Evolutionary conservation across 2,888 invertebrate genomes (phyloP).

Genomic region (Pollenia amentaria): DNA sequence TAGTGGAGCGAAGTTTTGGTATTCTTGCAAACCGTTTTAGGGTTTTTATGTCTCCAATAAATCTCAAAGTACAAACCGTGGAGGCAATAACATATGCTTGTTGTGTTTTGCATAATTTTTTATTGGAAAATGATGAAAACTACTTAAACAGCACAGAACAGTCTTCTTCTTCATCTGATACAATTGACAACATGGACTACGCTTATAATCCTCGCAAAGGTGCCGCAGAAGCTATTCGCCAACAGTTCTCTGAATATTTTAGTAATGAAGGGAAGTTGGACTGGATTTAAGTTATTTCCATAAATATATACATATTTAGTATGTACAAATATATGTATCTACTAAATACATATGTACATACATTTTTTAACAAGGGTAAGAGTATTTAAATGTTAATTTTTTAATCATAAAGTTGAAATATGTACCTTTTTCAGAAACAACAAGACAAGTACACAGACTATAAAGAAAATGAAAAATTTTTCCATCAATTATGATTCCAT

Average conservation of each 20-base stretch:
- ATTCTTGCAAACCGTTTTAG: slow-evolving; percentile 24
- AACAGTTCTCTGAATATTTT: slow-evolving; percentile 8
- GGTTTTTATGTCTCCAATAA: slow-evolving; percentile 14
- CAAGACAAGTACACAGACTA: neutral
- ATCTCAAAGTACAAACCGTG: slow-evolving; percentile 20
- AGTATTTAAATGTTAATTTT: no score
- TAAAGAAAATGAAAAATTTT: neutral
- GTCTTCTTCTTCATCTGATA: neutral
- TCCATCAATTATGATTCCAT: no score
- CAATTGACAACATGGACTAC: neutral
- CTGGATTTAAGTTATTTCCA: neutral
- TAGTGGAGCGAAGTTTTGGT: slow-evolving; percentile 2
- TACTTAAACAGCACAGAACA: neutral
- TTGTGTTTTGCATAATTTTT: slow-evolving; percentile 33
- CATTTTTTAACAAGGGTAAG: neutral
- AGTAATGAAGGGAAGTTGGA: slow-evolving; percentile 24
- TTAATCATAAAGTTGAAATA: no score
- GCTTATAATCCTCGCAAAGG: neutral
- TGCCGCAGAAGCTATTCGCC: slow-evolving; percentile 14
- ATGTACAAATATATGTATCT: neutral
- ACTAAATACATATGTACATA: neutral
- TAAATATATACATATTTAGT: neutral
- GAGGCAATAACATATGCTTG: slow-evolving; percentile 20
- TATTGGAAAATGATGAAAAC: slow-evolving; percentile 13
- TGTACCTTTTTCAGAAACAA: no score